Base-by-base conservation (phyloP, 2,888 invertebrate genomes). In the Parthenolecanium corni region DNA sequence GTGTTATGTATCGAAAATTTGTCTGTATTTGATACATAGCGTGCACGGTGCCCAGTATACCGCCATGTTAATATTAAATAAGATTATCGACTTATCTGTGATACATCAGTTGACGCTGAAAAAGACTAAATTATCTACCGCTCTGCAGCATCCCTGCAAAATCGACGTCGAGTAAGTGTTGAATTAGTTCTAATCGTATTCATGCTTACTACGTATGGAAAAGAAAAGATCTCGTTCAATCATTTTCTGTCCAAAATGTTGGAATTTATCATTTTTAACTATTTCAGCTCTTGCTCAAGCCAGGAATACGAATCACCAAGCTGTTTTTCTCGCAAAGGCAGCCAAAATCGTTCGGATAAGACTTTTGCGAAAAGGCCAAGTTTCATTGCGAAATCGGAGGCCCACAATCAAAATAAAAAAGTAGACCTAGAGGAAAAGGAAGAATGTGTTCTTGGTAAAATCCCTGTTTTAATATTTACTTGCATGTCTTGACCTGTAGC, bases 11-110 rank as follows among this genome's bases (percentile, higher is more conserved):
- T 74, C 80, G 49, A 74, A 76, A 62, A 76, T 79, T 54, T 76
- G 78, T 65, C 73, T 80, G 62, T 76, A 77, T 65, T 75, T 81
- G 65, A 74, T 80, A 64, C 76, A 77, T 66, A 79, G 79, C 25
- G 78, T 79, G 4, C 79, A 80, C 68, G 77, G 77, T 62, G 74
- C 80, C 18, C 80, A 81, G 70, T 82, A 79, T 72, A 79, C 80
- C 0, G 80, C 80, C 3, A 75, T 82, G 69, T 76, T 76, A 67
- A 77, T 79, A 62, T 75, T 82, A 67, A 82, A 82, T 72, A 78
- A 78, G 71, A 74, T 78, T 56, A 74, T 82, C 62, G 82, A 82
- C 71, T 75, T 66, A 70, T 77, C 71, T 71, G 76, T 73, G 63
- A 72, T 72, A 53, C 70, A 73, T 68, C 68, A 71, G 46, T 69